Base-by-base conservation (phyloP, 53 echinoderm and acorn worm species). In the Echinarachnius parma region DNA sequence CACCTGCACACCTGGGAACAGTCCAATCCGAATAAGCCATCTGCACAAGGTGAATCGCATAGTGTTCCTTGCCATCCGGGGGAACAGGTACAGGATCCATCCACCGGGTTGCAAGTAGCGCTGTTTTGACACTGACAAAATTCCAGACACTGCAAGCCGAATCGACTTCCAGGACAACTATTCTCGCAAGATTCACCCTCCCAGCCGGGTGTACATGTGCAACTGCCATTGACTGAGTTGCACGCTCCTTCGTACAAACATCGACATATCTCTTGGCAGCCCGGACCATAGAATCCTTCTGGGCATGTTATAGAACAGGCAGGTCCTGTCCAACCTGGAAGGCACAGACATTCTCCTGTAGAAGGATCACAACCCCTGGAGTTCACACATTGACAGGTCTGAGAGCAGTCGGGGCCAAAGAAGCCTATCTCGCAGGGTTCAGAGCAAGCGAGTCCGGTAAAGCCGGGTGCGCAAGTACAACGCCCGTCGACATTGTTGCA, bases 51-150 rank as follows among this genome's bases (percentile, higher is more conserved):
- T 46, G 34, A 25, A 21, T 70, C 75, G 50, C 95, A 95, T 1
- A 62, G 26, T 11, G 61, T 42, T 16, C 95, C 95, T 53, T 70
- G 75, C 86, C 90, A 87, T 16, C 95, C 95, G 10, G 90, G 75
- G n/a, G 80, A 31, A 54, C 95, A 95, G 0, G 60, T 67, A 54
- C 95, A 95, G 3, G 65, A 52, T 8, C 95, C 95, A n/a, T 90
- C 81, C 4, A 84, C 57, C 23, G 69, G 81, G 28, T 82, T 48
- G 60, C 95, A 90, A 2, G 66, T 31, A 14, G 84, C 95, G 39
- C 78, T 84, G 55, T 95, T 95, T 48, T 87, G 82, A 79, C 95
- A 95, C 46, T 78, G 53, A 76, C 95, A 95, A 0, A 48, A 29
- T 56, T 82, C 58, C 31, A 46, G 77, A 52, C 95, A 95, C 18